Conservation (phyloP, 2,797 vertebrate genomes). For the Pangasius djambal region DNA sequence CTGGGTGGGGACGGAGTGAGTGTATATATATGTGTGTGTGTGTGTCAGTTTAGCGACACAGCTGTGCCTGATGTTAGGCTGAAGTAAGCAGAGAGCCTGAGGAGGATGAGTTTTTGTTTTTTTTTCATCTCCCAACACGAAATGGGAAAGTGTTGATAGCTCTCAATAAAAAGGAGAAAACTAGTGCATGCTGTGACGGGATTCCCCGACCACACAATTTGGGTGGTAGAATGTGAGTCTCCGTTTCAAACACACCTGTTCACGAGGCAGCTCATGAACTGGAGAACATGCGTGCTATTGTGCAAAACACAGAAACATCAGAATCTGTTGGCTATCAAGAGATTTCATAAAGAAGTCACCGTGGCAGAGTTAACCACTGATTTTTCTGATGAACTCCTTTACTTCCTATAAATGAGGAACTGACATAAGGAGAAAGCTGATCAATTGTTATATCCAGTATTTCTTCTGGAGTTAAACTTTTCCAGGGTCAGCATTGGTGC, state of each 20-base stretch:
- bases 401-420: background rate
- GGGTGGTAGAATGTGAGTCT: constrained; percentile 62
- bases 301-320: background rate
- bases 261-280: background rate
- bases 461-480: background rate
- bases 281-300: background rate
- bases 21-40: background rate
- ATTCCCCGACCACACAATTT: constrained; percentile 39
- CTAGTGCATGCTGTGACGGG: constrained; percentile 60
- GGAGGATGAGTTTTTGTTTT: constrained; percentile 9
- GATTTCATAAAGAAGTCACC: background rate
- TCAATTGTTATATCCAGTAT: background rate
- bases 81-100: constrained; percentile 54
- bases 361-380: background rate
- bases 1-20: constrained; percentile 17
- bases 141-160: constrained; percentile 73
- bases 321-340: background rate
- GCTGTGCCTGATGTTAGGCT: constrained; percentile 67
- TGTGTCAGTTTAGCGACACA: constrained; percentile 36
- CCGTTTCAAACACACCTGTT: constrained; percentile 62
- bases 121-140: constrained; percentile 43
- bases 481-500: background rate
- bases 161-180: constrained; percentile 67
- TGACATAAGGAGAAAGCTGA: background rate
- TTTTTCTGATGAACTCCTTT: background rate